phyloP scores from a whole-genome alignment of 2,113 vertebrate species.

The Grus americana region DNA sequence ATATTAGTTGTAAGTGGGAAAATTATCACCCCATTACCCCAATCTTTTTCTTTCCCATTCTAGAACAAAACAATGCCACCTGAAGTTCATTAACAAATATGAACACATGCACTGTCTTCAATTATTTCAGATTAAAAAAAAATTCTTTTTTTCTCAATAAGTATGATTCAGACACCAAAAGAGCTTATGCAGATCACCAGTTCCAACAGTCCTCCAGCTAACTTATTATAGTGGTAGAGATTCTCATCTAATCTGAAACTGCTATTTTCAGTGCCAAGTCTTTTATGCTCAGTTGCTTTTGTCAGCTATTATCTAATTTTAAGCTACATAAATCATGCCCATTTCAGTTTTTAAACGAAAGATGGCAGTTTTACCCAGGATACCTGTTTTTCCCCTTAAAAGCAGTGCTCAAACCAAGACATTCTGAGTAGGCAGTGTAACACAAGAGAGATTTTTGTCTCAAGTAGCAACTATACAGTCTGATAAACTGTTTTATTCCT shows the following conservation, averaged over 20 bases:
- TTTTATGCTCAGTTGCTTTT: not conserved
- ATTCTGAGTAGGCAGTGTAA: not conserved
- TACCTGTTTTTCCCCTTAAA: not conserved
- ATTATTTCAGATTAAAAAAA: not conserved
- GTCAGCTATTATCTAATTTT: not conserved
- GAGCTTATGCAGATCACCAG: not conserved
- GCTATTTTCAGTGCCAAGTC: not conserved
- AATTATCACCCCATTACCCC: not conserved
- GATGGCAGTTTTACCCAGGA: not conserved
- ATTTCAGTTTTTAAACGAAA: not conserved
- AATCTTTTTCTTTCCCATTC: not conserved
- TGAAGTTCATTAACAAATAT: not conserved
- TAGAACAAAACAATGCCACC: not conserved
- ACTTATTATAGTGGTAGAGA: not conserved
- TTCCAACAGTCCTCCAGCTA: not conserved
- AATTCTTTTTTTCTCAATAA: not conserved
- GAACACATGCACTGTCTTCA: not conserved
- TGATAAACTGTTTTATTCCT: not conserved
- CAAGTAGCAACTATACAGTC: not conserved
- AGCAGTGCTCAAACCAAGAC: not conserved
- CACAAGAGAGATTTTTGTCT: not conserved
- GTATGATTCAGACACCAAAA: not conserved
- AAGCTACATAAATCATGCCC: not conserved
- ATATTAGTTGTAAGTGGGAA: not conserved
- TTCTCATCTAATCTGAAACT: not conserved